Evolutionary conservation across 2,113 vertebrate species (phyloP), one percentile per base, ranked within the genome.

Genomic region (Psilopogon haemacephalus): DNA sequence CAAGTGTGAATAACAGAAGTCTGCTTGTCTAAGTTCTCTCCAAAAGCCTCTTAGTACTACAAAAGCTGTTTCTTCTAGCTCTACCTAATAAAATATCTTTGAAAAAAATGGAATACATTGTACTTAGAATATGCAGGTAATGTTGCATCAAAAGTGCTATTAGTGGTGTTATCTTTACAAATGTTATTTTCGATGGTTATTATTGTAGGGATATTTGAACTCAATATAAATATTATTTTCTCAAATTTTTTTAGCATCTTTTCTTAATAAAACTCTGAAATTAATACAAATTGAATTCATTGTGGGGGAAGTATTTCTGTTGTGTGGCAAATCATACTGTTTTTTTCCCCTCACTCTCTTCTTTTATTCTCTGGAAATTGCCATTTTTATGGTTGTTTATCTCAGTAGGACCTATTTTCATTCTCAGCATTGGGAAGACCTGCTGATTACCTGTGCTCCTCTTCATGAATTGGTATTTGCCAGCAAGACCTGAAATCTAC

Each of bases 21-120:
- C 63, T 85, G 73, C 85, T 93, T 94, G 74, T 73, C 81, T 91
- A 90, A 95, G 94, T 64, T 85, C 64, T 84, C 88, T 85, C 46
- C 78, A 89, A 79, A 91, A 88, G 82, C 82, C 84, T 92, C 81
- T 93, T 70, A 80, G 37, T 50, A 52, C 16, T 58, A 92, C 38
- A 89, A 91, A 89, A 58, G 72, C 24, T 81, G 35, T 48, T 84
- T 84, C 40, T 84, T 23, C 73, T 79, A 23, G 67, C 85, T 65
- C 46, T 74, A 56, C 32, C 76, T 74, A 80, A 88, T 83, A 93
- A 93, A 84, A 77, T 37, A 90, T 11, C 69, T 54, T 71, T 28
- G 69, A 84, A 90, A 42, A 88, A 95, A 84, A 11, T 60, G 69
- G 69, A 93, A 85, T 56, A 77, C n/a, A 17, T 12, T 18, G 24